Percentiles rank a stretch among this genome's conserved stretches.
phyloP scores from a whole-genome alignment of 2,888 invertebrate genomes.

The Adela reaumurella region DNA sequence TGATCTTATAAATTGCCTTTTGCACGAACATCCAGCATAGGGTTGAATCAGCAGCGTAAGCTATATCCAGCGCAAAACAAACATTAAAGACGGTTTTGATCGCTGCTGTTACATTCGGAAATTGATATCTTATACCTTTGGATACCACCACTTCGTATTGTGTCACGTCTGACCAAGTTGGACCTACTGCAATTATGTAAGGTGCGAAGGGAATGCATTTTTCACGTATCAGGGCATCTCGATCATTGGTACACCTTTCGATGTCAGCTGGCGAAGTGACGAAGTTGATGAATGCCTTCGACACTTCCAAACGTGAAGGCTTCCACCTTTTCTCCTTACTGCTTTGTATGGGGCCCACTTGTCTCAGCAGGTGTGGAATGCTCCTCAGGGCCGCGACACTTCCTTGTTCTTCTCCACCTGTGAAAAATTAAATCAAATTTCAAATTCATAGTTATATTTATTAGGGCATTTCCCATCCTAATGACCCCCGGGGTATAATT shows the following conservation, averaged over 20 bases:
- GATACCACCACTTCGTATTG: neutral
- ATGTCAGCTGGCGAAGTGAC: neutral
- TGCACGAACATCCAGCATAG: neutral
- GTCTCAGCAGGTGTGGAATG: slow-evolving; percentile 17
- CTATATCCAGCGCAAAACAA: neutral
- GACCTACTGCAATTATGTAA: neutral
- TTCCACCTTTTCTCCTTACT: neutral
- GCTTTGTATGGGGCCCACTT: neutral
- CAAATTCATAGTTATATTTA: too few species aligned
- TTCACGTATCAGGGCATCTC: neutral
- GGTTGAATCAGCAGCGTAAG: neutral
- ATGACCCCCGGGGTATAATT: too few species aligned
- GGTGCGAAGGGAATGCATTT: neutral
- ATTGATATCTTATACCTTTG: neutral
- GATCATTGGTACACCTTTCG: neutral
- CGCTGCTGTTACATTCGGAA: neutral
- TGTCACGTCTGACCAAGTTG: neutral
- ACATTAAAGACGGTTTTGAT: neutral
- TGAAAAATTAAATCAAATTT: neutral
- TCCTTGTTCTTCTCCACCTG: slow-evolving; percentile 1
- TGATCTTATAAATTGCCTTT: neutral
- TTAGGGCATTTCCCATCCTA: too few species aligned
- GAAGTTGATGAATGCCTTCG: neutral
- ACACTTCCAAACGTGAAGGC: neutral
- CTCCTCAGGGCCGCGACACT: slow-evolving; percentile 19